A percentile compares a stretch with the other conserved stretches of the same genome.
phyloP scores from a whole-genome alignment of 2,797 vertebrate species.

The Danio jaintianensis region DNA sequence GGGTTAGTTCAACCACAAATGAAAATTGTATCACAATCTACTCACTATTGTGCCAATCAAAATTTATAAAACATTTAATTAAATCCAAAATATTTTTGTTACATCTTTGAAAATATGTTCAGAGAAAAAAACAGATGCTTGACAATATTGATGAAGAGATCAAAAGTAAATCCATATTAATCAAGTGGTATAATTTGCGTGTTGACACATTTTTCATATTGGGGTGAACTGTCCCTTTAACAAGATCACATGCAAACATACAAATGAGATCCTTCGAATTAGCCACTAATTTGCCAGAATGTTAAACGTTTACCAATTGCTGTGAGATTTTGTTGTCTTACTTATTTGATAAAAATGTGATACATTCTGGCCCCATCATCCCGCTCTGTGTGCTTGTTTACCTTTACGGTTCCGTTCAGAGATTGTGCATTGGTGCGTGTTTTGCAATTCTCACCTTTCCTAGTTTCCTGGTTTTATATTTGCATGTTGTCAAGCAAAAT shows the following conservation, averaged over 20 bases:
- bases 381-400: slow-evolving; percentile 22
- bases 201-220: background rate
- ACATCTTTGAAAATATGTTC: too few relatives aligned
- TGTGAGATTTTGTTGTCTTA: background rate
- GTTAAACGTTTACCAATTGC: background rate
- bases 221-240: background rate
- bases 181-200: too few relatives aligned
- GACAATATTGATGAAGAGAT: too few relatives aligned
- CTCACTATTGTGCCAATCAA: too few relatives aligned
- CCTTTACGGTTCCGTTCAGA: background rate
- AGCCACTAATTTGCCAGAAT: background rate
- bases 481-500: slow-evolving; percentile 11
- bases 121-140: too few relatives aligned
- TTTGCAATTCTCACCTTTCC: background rate
- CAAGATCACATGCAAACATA: background rate
- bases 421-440: slow-evolving; percentile 6
- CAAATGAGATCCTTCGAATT: background rate
- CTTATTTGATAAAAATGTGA: background rate
- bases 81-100: too few relatives aligned
- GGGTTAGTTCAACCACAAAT: too few relatives aligned
- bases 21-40: too few relatives aligned
- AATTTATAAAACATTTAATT: too few relatives aligned
- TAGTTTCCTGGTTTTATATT: background rate
- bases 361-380: background rate
- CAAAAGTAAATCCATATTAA: too few relatives aligned